Percentiles rank a stretch among this genome's conserved stretches.
Conservation (phyloP, 2,888 invertebrate species). For the Pollenia griseotomentosa region DNA sequence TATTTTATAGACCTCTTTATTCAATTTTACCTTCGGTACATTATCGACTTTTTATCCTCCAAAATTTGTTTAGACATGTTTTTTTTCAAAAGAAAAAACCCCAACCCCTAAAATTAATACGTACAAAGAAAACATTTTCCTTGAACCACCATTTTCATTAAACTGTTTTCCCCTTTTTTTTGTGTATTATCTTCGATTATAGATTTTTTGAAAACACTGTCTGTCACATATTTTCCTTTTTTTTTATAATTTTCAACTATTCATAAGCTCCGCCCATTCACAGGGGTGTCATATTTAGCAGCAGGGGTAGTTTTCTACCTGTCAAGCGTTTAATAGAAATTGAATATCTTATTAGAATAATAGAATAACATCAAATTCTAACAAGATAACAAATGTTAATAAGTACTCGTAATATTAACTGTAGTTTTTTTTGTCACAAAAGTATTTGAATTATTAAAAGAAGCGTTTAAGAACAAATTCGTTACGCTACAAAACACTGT, state of each 20-base stretch:
- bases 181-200: slow-evolving; percentile 61
- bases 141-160: slow-evolving; percentile 32
- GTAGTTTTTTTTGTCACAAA: background rate
- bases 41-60: too few relatives aligned
- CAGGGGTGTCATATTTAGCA: slow-evolving; percentile 26
- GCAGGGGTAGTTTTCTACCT: slow-evolving; percentile 56
- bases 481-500: slow-evolving; percentile 22
- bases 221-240: background rate
- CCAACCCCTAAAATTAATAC: background rate
- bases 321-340: slow-evolving; percentile 10
- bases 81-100: background rate
- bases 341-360: slow-evolving; percentile 33
- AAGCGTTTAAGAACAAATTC: slow-evolving; percentile 15
- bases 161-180: background rate
- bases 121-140: background rate
- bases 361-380: slow-evolving; percentile 3
- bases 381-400: slow-evolving; percentile 21
- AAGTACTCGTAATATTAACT: background rate
- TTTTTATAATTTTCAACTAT: background rate
- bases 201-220: slow-evolving; percentile 39
- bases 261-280: slow-evolving; percentile 43
- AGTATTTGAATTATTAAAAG: background rate
- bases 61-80: background rate
- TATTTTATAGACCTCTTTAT: too few relatives aligned
- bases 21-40: too few relatives aligned